Percentiles rank a stretch among this genome's conserved stretches.
phyloP scores from a whole-genome alignment of 2,797 vertebrate species.

The Lutjanus campechanus region DNA sequence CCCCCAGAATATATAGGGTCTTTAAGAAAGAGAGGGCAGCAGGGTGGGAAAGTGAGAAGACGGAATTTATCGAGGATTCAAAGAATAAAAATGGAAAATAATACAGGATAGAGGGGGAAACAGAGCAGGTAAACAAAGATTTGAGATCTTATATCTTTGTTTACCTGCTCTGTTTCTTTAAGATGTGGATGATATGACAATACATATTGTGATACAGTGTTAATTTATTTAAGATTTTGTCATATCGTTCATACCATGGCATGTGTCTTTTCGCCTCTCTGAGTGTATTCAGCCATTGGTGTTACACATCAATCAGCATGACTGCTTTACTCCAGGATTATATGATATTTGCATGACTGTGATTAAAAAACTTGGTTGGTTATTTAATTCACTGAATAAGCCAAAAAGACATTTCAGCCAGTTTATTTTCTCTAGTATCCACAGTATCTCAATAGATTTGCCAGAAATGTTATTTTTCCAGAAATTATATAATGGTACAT shows the following conservation, averaged over 20 bases:
- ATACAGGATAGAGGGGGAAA: slow-evolving; percentile 20
- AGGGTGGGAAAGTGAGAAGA: slow-evolving; percentile 58
- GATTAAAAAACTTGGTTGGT: not conserved
- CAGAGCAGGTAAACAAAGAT: slow-evolving; percentile 33
- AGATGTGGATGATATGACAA: not conserved
- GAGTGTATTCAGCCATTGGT: not conserved
- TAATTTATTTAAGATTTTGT: not conserved
- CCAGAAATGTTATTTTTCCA: no score
- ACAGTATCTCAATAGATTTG: not conserved
- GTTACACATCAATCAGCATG: not conserved
- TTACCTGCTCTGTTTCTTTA: not conserved
- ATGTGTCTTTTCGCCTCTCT: not conserved
- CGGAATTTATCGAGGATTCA: not conserved
- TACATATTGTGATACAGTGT: not conserved
- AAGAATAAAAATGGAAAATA: slow-evolving; percentile 32
- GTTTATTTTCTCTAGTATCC: not conserved
- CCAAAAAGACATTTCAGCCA: not conserved
- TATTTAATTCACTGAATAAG: not conserved
- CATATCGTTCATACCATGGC: not conserved
- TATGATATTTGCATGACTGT: not conserved
- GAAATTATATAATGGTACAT: no score
- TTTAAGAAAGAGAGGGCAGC: slow-evolving; percentile 58
- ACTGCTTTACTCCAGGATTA: not conserved
- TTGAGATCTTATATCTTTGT: not conserved
- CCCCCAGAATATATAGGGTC: slow-evolving; percentile 60